Percentiles rank a stretch among this genome's conserved stretches.
phyloP scores from a whole-genome alignment of 2,113 vertebrate genomes.

The Erythrocercus mccallii region DNA sequence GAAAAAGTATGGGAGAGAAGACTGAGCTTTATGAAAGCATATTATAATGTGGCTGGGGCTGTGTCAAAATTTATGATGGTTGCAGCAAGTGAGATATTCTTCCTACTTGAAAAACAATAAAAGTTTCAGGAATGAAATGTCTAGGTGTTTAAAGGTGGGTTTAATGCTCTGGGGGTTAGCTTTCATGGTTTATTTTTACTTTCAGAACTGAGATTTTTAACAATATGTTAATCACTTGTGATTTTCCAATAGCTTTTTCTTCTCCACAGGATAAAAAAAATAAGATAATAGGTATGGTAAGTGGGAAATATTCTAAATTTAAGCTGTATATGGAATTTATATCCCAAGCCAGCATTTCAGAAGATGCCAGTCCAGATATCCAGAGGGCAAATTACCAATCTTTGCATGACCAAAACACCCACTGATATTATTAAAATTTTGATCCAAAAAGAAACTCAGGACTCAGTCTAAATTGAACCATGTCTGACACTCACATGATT shows the following conservation, averaged over 20 bases:
- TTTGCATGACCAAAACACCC: not conserved
- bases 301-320: not conserved
- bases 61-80: not conserved
- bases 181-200: conserved; percentile 13
- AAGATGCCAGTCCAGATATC: not conserved
- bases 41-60: not conserved
- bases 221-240: not conserved
- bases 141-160: not conserved
- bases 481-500: not conserved
- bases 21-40: not conserved
- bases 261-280: not conserved
- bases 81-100: not conserved
- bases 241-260: conserved; percentile 1
- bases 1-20: conserved; percentile 16
- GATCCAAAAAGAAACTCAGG: not conserved
- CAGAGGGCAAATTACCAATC: not conserved
- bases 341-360: not conserved
- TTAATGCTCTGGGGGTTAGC: not conserved
- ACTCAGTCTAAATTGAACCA: not conserved
- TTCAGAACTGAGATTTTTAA: conserved; percentile 4
- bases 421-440: not conserved
- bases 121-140: conserved; percentile 32
- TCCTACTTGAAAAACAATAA: conserved; percentile 6
- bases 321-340: not conserved
- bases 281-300: not conserved